Base-by-base conservation (phyloP, 2,113 vertebrate species). In the Myotis yumanensis region DNA sequence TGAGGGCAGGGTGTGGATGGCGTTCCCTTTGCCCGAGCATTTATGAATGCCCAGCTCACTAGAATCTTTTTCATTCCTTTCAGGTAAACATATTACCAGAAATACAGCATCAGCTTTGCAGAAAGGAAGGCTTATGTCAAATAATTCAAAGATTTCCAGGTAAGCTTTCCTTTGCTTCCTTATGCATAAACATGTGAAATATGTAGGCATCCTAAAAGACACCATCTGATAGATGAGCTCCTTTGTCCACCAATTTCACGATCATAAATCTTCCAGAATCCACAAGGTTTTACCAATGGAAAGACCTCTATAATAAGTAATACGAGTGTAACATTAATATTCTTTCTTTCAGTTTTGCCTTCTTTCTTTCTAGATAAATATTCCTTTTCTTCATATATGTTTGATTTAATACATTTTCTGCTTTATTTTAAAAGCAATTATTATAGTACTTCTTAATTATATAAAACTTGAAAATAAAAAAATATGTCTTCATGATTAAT, bases 31-130 rank as follows among this genome's bases (percentile, higher is more conserved):
- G 35, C 28, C 59, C 72, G n/a, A 86, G 43, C 30, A 66, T 59
- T 93, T 86, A 87, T 96, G 84, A 95, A 95, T 79, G 28, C 37
- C 1, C 95, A 80, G 93, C 83, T 97, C 3, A 96, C 85, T 92
- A 95, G 92, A 54, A 2, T 69, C 40, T 96, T 40, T 97, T 95
- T 95, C n/a, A 84, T 97, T 97, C 69, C 4, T 4, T 97, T 62
- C 98, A 99, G 99, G 99, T 99, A 95, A 99, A 99, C 94, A 90
- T 98, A 69, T 93, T 99, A 62, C 99, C 99, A 54, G 96, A 96
- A 96, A 97, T 99, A 95, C 97, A 98, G 68, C 97, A 98, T 89
- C 98, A 99, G 2, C 99, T 99, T 97, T 99, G 99, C 95, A 99
- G 98, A 84, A 98, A 98, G 95, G 98, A 99, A 37, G 98, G 98